A percentile compares a stretch with the other conserved stretches of the same genome.
These are phyloP conservation scores for Disparrhopalites patrizii DNA, from an alignment of 2,888 invertebrate species.

Conservation along the genomic window DNA sequence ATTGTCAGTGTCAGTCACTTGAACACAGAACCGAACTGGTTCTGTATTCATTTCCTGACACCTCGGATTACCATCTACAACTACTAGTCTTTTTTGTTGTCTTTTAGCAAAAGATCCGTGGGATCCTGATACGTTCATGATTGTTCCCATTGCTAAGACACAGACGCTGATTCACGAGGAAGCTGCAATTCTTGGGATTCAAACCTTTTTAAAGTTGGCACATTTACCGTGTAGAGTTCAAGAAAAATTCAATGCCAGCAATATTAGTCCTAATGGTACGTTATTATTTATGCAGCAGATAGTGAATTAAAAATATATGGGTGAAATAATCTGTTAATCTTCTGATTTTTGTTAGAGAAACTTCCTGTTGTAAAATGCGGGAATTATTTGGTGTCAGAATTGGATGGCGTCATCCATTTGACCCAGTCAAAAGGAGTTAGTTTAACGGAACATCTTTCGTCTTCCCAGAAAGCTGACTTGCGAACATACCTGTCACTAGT, in stretches of 20 bases:
- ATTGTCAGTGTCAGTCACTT: no score
- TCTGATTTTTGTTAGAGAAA: constrained; percentile 58
- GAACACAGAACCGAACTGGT: no score
- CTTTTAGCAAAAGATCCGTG: constrained; percentile 84
- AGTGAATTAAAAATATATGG: neutral
- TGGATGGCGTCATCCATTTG: constrained; percentile 74
- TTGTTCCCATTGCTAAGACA: constrained; percentile 86
- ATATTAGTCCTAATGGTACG: constrained; percentile 83
- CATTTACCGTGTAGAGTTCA: constrained; percentile 34
- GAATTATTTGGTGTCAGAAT: constrained; percentile 79
- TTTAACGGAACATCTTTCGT: constrained; percentile 66
- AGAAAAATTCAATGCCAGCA: constrained; percentile 72
- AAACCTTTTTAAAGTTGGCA: constrained; percentile 86
- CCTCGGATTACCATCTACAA: no score
- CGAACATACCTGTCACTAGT: constrained; percentile 88
- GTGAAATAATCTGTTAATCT: neutral
- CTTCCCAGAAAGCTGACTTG: constrained; percentile 81
- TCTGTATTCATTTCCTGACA: no score
- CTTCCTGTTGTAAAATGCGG: constrained; percentile 91
- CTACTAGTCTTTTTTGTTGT: no score
- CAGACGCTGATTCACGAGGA: constrained; percentile 91
- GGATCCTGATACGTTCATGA: constrained; percentile 81
- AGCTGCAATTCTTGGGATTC: constrained; percentile 88
- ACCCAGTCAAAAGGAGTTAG: constrained; percentile 60
- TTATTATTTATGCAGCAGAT: neutral